Conservation (phyloP, 2,888 invertebrate genomes). For the Stenurella melanura region DNA sequence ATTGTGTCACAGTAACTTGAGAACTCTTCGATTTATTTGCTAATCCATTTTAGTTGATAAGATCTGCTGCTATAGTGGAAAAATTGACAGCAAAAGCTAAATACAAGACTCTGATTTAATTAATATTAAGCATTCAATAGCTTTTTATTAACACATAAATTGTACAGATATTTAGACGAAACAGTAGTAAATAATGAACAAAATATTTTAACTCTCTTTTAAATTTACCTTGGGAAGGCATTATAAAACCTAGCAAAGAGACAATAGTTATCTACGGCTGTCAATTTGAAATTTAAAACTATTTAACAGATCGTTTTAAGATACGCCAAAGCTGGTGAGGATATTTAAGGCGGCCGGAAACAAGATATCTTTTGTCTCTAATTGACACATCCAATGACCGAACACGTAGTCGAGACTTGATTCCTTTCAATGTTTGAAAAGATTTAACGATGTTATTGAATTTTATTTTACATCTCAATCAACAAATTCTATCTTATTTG, state of each 20-base stretch:
- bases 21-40: too few relatives aligned
- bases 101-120: too few relatives aligned
- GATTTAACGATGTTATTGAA: slow-evolving; percentile 32
- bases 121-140: too few relatives aligned
- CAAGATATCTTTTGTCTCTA: slow-evolving; percentile 69
- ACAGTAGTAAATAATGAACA: neutral
- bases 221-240: neutral
- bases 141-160: too few relatives aligned
- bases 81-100: too few relatives aligned
- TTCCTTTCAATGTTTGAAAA: slow-evolving; percentile 6
- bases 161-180: too few relatives aligned
- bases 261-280: slow-evolving; percentile 37
- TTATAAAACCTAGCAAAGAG: slow-evolving; percentile 4
- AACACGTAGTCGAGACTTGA: slow-evolving; percentile 52
- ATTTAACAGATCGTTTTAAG: slow-evolving; percentile 62
- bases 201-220: neutral
- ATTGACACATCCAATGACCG: slow-evolving; percentile 69
- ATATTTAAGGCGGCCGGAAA: slow-evolving; percentile 69
- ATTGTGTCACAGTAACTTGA: too few relatives aligned
- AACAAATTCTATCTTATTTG: slow-evolving; percentile 8
- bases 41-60: too few relatives aligned
- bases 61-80: too few relatives aligned
- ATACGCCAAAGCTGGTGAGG: slow-evolving; percentile 56
- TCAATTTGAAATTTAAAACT: slow-evolving; percentile 63
- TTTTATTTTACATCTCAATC: slow-evolving; percentile 31